Conservation (phyloP, 2,888 invertebrate genomes). For the Lacanobia oleracea region DNA sequence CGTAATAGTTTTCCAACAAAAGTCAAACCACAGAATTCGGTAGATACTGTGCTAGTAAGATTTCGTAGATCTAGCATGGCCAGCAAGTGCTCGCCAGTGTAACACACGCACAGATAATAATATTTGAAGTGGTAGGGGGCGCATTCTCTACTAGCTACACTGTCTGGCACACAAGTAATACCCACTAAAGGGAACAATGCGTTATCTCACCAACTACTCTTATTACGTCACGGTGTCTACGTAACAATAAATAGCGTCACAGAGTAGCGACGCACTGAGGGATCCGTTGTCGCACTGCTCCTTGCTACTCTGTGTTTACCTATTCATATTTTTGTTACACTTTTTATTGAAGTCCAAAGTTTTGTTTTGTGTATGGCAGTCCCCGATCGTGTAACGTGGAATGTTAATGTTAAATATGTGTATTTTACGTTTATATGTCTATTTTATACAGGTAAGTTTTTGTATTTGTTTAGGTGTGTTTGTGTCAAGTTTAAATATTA, state of each 20-base stretch:
- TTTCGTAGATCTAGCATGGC: slow-evolving; percentile 27
- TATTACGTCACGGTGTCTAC: slow-evolving; percentile 64
- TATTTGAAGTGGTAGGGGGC: slow-evolving; percentile 78
- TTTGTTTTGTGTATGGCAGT: slow-evolving; percentile 52
- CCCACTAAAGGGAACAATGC: slow-evolving; percentile 74
- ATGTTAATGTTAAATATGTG: slow-evolving; percentile 44
- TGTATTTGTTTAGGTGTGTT: slow-evolving; percentile 38
- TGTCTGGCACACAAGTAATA: slow-evolving; percentile 78
- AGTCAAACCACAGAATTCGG: not conserved
- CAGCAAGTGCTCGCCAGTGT: slow-evolving; percentile 34
- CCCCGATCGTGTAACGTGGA: slow-evolving; percentile 37
- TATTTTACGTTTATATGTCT: slow-evolving; percentile 14
- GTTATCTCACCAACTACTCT: slow-evolving; percentile 67
- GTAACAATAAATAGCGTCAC: slow-evolving; percentile 65
- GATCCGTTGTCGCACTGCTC: slow-evolving; percentile 41
- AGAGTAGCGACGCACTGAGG: slow-evolving; percentile 54
- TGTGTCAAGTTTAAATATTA: slow-evolving; percentile 14
- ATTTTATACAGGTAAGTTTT: slow-evolving; percentile 39
- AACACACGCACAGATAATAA: slow-evolving; percentile 63
- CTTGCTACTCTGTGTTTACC: slow-evolving; percentile 43
- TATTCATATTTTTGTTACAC: slow-evolving; percentile 59
- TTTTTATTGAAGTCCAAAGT: slow-evolving; percentile 49
- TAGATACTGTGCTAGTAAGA: not conserved
- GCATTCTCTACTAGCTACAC: slow-evolving; percentile 63
- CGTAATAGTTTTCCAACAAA: not conserved